Base-by-base conservation (phyloP, 2,888 invertebrate genomes). In the Acanthosepion pharaonis region DNA sequence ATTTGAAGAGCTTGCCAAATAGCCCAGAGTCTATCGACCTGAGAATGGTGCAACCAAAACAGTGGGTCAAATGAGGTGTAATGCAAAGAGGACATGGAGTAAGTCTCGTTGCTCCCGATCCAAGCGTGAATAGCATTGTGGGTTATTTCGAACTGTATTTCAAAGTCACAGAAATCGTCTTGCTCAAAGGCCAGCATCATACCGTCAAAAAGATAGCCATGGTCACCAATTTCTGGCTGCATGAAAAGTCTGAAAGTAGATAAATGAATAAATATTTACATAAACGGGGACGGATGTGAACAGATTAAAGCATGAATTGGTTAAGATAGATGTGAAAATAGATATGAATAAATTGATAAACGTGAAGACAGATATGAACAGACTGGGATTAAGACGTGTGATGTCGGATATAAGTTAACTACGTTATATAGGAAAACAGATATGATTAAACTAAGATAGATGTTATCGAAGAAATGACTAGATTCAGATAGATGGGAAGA, bases 141-240 rank as follows among this genome's bases (percentile, higher is more conserved):
- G 11, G 64, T 59, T 11, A 95, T 49, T 93, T 95, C 95, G 91
- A 95, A 95, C 93, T 95, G 95, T 8, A 96, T 94, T 94, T 95
- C 96, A 93, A 96, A 96, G 94, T 96, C 95, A 94, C 96, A 95
- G 95, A 95, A 95, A 94, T 96, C 95, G 18, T 95, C 95, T 93
- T 95, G 95, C 91, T 95, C 95, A 23, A 96, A 94, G n/a, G 96
- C 95, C 49, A 94, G 94, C 42, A 95, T 94, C 18, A 95, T 94
- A 20, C 94, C 95, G 78, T 96, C 95, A 94, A 95, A 95, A 8
- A 95, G 94, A 25, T 94, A 59, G 23, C 95, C 95, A 94, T 95
- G 95, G 91, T 95, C 95, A 33, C 95, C 95, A 94, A 94, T 95
- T 3, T 51, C 53, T 33, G 95, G 95, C 25, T 92, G n/a, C 28